Base-by-base conservation (phyloP, 2,888 invertebrate genomes). In the Chelonus formosanus region DNA sequence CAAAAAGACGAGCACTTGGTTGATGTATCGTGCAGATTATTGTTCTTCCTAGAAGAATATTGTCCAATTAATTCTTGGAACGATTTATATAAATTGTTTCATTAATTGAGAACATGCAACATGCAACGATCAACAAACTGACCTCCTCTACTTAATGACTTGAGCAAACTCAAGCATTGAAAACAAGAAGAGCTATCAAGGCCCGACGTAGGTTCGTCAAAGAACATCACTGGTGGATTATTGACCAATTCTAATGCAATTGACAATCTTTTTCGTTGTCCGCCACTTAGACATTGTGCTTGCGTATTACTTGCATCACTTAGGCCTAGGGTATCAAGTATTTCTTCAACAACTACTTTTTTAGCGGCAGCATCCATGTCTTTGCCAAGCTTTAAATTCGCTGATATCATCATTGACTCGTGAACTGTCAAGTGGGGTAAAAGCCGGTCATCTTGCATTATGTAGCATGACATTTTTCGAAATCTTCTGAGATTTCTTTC, bases 11-110 rank as follows among this genome's bases (percentile, higher is more conserved):
- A 44, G 97, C 97, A 73, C 96, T 96, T 7, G 97, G 97, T 84
- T 98, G 97, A 85, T 97, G 97, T 75, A 97, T 97, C 48, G 97
- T 97, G 82, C 97, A 97, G 72, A 97, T 95, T 70, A 97, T 94
- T 36, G 97, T 97, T 72, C 97, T 89, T 0, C 93, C 83, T 83
- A 6, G 45, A 55, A 65, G 6, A 40, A 40, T 4, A 40, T 40
- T 4, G 40, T 40, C 20, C 20, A 20, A 40, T 40, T 40, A 40
- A 40, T 40, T 55, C 6, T 3, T 31, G 34, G 32, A 53, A 8
- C 8, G 6, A 34, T 35, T 20, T 44, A 31, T 20, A 40, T 5
- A 31, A 57, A 5, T 35, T 5, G 65, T 54, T 6, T 34, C 3
- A 52, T 32, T 52, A 65, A 53, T 45, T 44, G 7, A 7, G 3